Evolutionary conservation across 2,888 invertebrate genomes (phyloP), one percentile per base, ranked within the genome.

Genomic region (Rhingia campestris): DNA sequence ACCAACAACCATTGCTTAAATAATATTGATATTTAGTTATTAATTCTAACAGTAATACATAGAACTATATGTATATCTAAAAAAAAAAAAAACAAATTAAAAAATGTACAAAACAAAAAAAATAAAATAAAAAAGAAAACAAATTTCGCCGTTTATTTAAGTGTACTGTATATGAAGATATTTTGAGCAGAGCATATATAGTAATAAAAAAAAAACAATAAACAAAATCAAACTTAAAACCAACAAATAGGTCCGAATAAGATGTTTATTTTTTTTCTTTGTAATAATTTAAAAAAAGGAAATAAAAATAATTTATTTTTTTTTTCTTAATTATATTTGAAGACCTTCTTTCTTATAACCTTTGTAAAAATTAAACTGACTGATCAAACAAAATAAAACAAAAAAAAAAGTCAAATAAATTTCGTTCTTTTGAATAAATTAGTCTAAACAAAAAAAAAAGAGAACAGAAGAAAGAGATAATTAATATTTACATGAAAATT

Each of bases 121-220:
- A 33, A 49, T 86, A 72, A 85, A 59, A 49, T 56, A 87, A 81
- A 86, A 85, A 86, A 54, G 77, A 67, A 69, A 59, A 73, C 10
- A 45, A 77, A 70, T 70, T 64, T 76, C 45, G 64, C 77, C 59
- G 69, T 82, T 82, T 82, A 75, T 70, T 76, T 66, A 79, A 77
- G 66, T 81, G 43, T 47, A 81, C 33, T 81, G 79, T 75, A 86
- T 81, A 79, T 81, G 63, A 85, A 81, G 86, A 88, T 87, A 87
- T 87, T 88, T 88, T 87, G 88, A 77, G 81, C 86, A 85, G 70
- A 87, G 86, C 88, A 74, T 87, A 87, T 86, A 86, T 72, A 87
- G 76, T 73, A 45, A 75, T 69, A 61, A 41, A 64, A 84, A 80
- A 87, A 81, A 86, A 79, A 64, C 81, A 76, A 80, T 35, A 72